These are phyloP conservation scores for Neolamprologus toae DNA, from an alignment of 2,113 vertebrate species.

Conservation along the genomic window DNA sequence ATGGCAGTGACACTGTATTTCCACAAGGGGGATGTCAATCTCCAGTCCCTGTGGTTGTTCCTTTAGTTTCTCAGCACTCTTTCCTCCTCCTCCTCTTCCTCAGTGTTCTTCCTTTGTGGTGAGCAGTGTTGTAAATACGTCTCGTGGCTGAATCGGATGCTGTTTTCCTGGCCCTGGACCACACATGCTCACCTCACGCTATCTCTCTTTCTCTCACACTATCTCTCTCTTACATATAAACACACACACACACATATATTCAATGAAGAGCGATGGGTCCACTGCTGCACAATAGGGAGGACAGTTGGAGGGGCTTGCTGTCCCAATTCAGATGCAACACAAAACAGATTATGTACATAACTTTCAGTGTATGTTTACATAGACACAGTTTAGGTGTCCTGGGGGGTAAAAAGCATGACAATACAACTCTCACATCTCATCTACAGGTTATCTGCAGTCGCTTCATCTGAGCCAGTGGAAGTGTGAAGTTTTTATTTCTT, in stretches of 20 bases:
- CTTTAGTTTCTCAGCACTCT: not conserved
- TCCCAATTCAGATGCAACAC: slow-evolving; percentile 5
- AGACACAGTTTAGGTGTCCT: slow-evolving; percentile 24
- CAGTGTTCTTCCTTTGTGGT: slow-evolving; percentile 41
- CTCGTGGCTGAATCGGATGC: slow-evolving; percentile 23
- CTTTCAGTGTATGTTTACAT: slow-evolving; percentile 50
- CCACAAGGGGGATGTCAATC: slow-evolving; percentile 40
- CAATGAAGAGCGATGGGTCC: not conserved
- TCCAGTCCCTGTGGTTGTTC: slow-evolving; percentile 18
- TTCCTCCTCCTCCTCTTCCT: slow-evolving; percentile 11
- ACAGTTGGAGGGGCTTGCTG: not conserved
- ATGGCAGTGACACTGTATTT: slow-evolving; percentile 28
- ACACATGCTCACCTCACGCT: slow-evolving; percentile 28
- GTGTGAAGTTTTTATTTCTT: not conserved
- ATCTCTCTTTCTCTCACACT: not conserved
- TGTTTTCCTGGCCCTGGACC: slow-evolving; percentile 12
- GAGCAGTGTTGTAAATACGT: slow-evolving; percentile 53
- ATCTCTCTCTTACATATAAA: not conserved
- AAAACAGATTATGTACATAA: slow-evolving; percentile 46
- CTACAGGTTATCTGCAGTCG: slow-evolving; percentile 8
- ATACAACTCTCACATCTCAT: slow-evolving; percentile 25
- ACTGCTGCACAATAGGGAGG: slow-evolving; percentile 12
- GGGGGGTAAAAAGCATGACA: not conserved
- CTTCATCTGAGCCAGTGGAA: slow-evolving; percentile 39
- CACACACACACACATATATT: not conserved